These are phyloP conservation scores for Albula glossodonta DNA, from an alignment of 2,113 vertebrate genomes.

Conservation along the genomic window DNA sequence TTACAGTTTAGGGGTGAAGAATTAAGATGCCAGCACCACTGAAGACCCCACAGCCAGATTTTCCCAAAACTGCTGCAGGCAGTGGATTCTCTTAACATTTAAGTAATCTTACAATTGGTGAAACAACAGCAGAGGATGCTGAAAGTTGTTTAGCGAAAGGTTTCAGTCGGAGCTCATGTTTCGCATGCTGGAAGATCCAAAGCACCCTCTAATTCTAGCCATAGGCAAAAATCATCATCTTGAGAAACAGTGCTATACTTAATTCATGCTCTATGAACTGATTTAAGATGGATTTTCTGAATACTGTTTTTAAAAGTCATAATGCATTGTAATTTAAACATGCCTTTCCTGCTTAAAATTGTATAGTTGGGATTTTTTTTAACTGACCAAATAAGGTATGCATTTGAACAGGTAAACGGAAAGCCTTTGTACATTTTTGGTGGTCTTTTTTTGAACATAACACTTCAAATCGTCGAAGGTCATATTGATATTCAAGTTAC, in stretches of 20 bases:
- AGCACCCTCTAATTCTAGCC: not conserved
- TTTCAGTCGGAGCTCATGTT: not conserved
- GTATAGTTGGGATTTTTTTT: not conserved
- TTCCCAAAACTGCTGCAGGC: not conserved
- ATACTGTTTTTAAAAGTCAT: not conserved
- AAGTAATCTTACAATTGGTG: not conserved
- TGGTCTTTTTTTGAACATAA: not conserved
- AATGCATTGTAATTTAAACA: not conserved
- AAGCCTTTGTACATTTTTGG: not conserved
- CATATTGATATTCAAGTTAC: not conserved
- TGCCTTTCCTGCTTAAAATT: not conserved
- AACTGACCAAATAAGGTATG: not conserved
- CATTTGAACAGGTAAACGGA: not conserved
- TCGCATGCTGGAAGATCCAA: not conserved
- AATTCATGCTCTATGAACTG: not conserved
- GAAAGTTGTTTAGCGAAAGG: not conserved
- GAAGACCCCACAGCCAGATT: slow-evolving; percentile 4
- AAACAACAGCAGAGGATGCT: not conserved
- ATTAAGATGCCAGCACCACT: slow-evolving; percentile 9
- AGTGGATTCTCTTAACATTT: not conserved
- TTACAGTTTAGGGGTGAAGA: not conserved
- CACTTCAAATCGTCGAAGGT: not conserved
- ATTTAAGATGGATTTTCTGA: not conserved
- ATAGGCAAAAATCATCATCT: not conserved
- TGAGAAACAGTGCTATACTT: not conserved